Evolutionary conservation across 2,888 invertebrate genomes (phyloP).

Genomic region (Machimus atricapillus): DNA sequence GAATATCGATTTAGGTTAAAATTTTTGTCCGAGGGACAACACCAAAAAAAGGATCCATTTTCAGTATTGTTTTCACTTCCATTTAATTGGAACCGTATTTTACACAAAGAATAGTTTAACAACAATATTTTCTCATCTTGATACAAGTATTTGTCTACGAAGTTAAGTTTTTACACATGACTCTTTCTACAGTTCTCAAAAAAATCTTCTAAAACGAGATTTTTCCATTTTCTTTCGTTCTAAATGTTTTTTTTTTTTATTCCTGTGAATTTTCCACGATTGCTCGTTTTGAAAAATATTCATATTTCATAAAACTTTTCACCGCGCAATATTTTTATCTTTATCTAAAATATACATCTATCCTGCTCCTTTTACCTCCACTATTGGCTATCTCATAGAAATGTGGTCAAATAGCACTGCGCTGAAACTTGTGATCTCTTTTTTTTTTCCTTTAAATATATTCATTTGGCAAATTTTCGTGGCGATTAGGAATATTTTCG

Average conservation of each 20-base stretch:
- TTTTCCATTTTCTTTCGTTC: neutral
- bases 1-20: neutral
- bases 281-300: conserved; percentile 27
- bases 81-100: conserved; percentile 37
- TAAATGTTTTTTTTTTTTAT: neutral
- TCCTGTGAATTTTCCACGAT: neutral
- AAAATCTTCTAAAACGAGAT: conserved; percentile 47
- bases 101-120: conserved; percentile 40
- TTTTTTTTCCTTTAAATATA: neutral
- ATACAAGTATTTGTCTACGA: conserved; percentile 38
- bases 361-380: neutral
- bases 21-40: neutral
- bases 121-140: conserved; percentile 39
- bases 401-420: conserved; percentile 29
- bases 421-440: neutral
- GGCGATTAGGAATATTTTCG: conserved; percentile 23
- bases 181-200: conserved; percentile 18
- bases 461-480: conserved; percentile 12
- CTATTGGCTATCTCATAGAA: conserved; percentile 2
- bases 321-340: conserved; percentile 1
- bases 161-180: conserved; percentile 10
- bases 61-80: conserved; percentile 29
- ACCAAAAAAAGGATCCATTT: neutral
- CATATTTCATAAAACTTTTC: neutral
- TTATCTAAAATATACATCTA: conserved; percentile 38